Percentiles rank a stretch among this genome's conserved stretches.
Conservation (phyloP, 1,140 invertebrate species). For the honey bee (Apis mellifera) region DNA sequence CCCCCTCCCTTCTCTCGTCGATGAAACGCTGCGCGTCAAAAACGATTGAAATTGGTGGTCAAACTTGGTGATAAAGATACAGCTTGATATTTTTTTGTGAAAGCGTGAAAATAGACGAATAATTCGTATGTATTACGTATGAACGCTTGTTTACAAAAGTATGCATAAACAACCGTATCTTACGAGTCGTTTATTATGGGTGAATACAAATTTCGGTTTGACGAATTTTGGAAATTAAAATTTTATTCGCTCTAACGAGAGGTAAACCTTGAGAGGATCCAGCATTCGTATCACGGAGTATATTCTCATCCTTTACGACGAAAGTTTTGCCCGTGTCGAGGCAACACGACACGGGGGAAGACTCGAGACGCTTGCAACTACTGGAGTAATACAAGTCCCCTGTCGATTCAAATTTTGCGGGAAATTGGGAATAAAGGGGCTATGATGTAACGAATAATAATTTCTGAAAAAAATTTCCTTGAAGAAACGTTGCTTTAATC, state of each 20-base stretch:
- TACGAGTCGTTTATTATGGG: too few species aligned
- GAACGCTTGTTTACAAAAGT: too few species aligned
- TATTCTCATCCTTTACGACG: constrained; percentile 55
- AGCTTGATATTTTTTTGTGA: too few species aligned
- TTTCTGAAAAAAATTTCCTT: background rate
- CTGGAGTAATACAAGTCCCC: constrained; percentile 50
- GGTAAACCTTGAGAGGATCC: background rate
- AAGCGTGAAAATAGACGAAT: too few species aligned
- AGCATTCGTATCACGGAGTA: constrained; percentile 31
- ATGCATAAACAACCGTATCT: too few species aligned
- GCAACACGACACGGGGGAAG: constrained; percentile 56
- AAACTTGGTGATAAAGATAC: too few species aligned
- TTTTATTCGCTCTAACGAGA: too few species aligned
- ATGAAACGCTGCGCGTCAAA: constrained; percentile 24
- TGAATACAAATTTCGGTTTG: too few species aligned
- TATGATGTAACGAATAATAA: background rate
- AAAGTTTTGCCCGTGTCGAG: constrained; percentile 67
- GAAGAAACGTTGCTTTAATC: background rate
- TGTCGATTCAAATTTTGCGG: constrained; percentile 36
- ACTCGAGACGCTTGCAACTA: constrained; percentile 38
- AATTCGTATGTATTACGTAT: too few species aligned
- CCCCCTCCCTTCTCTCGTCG: background rate
- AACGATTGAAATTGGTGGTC: background rate
- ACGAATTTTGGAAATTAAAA: too few species aligned
- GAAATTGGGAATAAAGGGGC: constrained; percentile 32